Conservation (phyloP, 1,140 invertebrate species). For the Drosophila lacteicornis region DNA sequence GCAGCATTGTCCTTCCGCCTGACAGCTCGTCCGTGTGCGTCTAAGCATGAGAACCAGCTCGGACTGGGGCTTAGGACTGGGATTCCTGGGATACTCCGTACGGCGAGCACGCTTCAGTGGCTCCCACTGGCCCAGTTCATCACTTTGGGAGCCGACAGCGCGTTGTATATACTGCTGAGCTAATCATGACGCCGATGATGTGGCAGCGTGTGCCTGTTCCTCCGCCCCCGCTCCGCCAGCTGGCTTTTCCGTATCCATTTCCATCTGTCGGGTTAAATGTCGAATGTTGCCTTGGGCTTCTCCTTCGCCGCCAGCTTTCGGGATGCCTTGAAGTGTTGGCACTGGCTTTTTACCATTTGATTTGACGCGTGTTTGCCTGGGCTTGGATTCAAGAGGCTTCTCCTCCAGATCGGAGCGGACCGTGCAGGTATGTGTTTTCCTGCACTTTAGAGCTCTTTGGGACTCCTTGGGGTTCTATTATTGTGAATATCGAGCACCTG, state of each 20-base stretch:
- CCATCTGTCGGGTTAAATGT: conserved; percentile 52
- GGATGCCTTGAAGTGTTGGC: conserved; percentile 48
- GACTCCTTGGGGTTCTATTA: conserved; percentile 69
- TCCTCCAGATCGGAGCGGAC: background rate
- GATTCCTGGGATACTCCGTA: background rate
- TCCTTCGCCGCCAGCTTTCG: background rate
- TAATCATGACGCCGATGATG: conserved; percentile 67
- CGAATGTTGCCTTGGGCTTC: conserved; percentile 16
- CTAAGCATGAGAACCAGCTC: conserved; percentile 48
- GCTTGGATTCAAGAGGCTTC: conserved; percentile 12
- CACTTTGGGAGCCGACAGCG: conserved; percentile 32
- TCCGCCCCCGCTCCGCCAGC: background rate
- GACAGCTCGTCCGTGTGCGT: conserved; percentile 32
- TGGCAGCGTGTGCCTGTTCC: conserved; percentile 26
- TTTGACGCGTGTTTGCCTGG: conserved; percentile 53
- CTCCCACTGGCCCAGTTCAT: conserved; percentile 61
- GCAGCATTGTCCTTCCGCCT: conserved; percentile 47
- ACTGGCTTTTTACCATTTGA: conserved; percentile 57
- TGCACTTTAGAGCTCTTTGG: conserved; percentile 76
- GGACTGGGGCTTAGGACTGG: conserved; percentile 26
- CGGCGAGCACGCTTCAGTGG: conserved; percentile 17
- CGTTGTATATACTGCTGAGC: conserved; percentile 45
- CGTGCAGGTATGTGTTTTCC: conserved; percentile 42
- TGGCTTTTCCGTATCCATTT: conserved; percentile 37
- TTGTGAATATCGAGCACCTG: conserved; percentile 72